phyloP scores from a whole-genome alignment of 2,113 vertebrate genomes.

The Colaptes auratus region DNA sequence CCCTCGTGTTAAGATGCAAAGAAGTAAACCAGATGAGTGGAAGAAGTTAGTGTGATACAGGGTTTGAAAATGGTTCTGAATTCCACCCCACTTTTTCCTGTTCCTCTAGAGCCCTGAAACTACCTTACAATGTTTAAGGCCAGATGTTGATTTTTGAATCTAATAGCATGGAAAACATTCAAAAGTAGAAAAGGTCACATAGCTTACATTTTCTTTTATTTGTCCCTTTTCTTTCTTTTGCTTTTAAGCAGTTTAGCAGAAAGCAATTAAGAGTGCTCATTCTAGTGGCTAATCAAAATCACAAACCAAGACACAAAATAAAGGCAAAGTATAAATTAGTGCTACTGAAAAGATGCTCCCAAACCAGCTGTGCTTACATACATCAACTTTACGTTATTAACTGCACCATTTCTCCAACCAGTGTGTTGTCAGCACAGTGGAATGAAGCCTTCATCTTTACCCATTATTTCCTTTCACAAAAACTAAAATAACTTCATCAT shows the following conservation, averaged over 20 bases:
- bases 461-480: constrained; percentile 60
- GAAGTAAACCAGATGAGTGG: neutral
- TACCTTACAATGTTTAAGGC: neutral
- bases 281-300: constrained; percentile 62
- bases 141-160: neutral
- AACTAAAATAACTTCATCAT: constrained; percentile 26
- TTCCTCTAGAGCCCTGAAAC: neutral
- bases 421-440: constrained; percentile 27
- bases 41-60: neutral
- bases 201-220: neutral
- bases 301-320: constrained; percentile 54
- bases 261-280: constrained; percentile 56
- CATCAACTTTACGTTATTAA: constrained; percentile 40
- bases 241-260: constrained; percentile 45
- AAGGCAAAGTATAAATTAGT: constrained; percentile 57
- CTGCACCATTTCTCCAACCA: constrained; percentile 36
- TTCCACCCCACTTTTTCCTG: neutral
- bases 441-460: constrained; percentile 50
- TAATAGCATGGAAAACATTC: neutral
- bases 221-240: neutral
- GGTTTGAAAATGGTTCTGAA: neutral
- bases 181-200: neutral
- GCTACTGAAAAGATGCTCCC: constrained; percentile 43
- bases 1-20: neutral
- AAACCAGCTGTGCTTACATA: constrained; percentile 42